Base-by-base conservation (phyloP, 2,888 invertebrate species). In the Patella ulyssiponensis region DNA sequence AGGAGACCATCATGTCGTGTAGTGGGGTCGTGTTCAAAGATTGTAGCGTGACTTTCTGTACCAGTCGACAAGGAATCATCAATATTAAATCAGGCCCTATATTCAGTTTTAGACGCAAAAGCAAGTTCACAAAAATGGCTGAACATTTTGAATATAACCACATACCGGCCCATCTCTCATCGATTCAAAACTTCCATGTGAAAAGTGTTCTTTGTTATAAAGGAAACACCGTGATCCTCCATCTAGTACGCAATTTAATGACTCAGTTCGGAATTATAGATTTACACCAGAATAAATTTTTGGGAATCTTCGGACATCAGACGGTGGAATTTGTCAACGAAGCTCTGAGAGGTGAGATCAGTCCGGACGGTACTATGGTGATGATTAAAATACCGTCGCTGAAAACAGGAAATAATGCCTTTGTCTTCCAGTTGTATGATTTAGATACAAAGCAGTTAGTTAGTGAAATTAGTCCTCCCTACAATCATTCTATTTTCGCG, bases 121-220 rank as follows among this genome's bases (percentile, higher is more conserved):
- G 88, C 82, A 91, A 91, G 81, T 91, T 91, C 83, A 89, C 91
- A 17, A 91, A 91, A 83, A 91, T 91, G 91, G 91, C 91, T 0
- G 91, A 91, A 83, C 91, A 91, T 85, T 91, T 91, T 81, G 91
- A 91, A 79, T 91, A 91, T 87, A 91, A 91, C 84, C 91, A 91
- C 83, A 91, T 91, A 72, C 91, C 91, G 15, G 91, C 91, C 17
- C 91, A 91, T 82, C 85, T 91, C 79, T 91, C 91, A 0, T 91
- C 91, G 27, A 90, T 91, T 75, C 91, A 91, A 82, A 90, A 91
- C 81, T 91, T 91, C 83, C 90, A 91, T 74, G 91, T 91, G 5
- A 90, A 89, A 79, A 89, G 90, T 80, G 91, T 91, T 7, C 82
- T 91, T 7, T 91, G 91, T 81, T 89, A 88, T 82, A 88, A 88